Conservation (phyloP, 2,888 invertebrate species). For the Caenorhabditis wallacei region DNA sequence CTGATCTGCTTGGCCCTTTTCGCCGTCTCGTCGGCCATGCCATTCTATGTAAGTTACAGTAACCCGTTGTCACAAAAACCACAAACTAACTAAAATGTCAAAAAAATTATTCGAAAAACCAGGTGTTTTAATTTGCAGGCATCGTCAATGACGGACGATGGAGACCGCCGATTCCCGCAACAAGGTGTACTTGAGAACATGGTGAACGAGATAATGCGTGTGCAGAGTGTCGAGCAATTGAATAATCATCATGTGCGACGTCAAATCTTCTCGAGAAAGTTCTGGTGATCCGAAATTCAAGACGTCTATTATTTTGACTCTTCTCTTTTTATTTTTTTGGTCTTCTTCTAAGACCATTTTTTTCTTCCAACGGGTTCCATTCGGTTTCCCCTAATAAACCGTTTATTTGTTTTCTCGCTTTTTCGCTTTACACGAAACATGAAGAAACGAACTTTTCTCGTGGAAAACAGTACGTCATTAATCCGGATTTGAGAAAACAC, state of each 20-base stretch:
- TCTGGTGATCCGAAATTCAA: conserved; percentile 29
- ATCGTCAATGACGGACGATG: conserved; percentile 29
- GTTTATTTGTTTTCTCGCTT: conserved; percentile 16
- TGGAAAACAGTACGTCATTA: neutral
- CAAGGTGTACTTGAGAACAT: conserved; percentile 60
- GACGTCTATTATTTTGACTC: conserved; percentile 13
- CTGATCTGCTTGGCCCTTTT: conserved; percentile 65
- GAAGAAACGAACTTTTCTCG: neutral
- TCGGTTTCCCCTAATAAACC: conserved; percentile 39
- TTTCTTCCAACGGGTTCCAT: conserved; percentile 17
- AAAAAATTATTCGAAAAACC: neutral
- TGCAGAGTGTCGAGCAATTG: conserved; percentile 54
- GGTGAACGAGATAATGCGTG: conserved; percentile 52
- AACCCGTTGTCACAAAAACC: neutral
- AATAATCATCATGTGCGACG: conserved; percentile 59
- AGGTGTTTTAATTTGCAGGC: conserved; percentile 35
- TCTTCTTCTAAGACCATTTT: neutral
- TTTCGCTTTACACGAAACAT: neutral
- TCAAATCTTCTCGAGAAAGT: conserved; percentile 63
- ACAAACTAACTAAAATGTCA: neutral
- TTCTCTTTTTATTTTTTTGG: conserved; percentile 1
- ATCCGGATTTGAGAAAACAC: neutral
- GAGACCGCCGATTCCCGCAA: conserved; percentile 50
- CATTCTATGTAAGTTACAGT: conserved; percentile 61
- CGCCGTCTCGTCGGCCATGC: conserved; percentile 50